Evolutionary conservation across 2,797 vertebrate species (phyloP).

Genomic region (Toxotes lorentzi): DNA sequence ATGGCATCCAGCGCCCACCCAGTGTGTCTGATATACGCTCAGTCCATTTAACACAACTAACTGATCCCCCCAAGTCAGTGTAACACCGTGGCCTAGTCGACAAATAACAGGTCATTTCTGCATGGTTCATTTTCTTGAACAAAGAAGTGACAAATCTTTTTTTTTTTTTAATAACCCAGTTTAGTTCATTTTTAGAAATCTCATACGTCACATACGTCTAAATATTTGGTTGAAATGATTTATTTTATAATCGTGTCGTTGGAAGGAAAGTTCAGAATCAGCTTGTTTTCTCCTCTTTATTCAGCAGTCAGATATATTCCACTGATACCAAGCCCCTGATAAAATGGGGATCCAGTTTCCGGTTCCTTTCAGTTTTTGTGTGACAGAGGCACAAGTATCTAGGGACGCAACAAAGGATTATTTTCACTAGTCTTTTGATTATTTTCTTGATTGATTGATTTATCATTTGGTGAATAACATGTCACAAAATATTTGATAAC

Average conservation of each 20-base stretch:
- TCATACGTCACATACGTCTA: neutral
- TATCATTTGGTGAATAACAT: neutral
- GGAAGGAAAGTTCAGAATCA: neutral
- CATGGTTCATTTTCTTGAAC: conserved; percentile 5
- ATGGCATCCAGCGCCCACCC: conserved; percentile 22
- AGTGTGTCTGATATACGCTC: conserved; percentile 16
- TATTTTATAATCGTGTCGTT: neutral
- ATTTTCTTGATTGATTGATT: neutral
- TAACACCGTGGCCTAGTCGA: conserved; percentile 58
- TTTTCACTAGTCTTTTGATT: neutral
- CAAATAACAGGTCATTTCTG: neutral
- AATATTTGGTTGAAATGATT: neutral
- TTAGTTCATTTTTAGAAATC: neutral
- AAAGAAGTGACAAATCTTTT: conserved; percentile 16
- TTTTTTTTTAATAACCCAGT: neutral
- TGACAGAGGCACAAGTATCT: neutral
- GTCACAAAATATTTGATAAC: too few relatives aligned
- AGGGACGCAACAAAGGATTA: neutral
- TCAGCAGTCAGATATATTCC: neutral
- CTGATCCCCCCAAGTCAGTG: conserved; percentile 30
- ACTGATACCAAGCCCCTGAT: conserved; percentile 3
- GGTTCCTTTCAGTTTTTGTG: conserved; percentile 1
- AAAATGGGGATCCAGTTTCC: conserved; percentile 5
- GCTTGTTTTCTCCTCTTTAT: neutral
- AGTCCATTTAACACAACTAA: conserved; percentile 53